A percentile compares a stretch with the other conserved stretches of the same genome.
Conservation (phyloP, 92 coral and sea anemone species). For the Scolanthus callimorphus region DNA sequence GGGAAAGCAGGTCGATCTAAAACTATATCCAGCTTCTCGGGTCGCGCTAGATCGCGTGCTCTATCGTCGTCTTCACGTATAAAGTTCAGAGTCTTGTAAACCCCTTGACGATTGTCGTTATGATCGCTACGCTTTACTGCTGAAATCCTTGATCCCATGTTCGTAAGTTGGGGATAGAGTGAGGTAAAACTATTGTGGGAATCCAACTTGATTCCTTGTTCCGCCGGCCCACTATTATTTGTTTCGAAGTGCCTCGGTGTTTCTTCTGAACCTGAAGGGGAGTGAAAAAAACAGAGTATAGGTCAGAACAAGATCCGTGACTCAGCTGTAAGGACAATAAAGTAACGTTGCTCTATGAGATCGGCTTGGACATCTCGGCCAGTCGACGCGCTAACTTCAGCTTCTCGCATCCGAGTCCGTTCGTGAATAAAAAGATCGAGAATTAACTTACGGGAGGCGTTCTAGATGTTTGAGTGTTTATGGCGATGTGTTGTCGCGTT, state of each 20-base stretch:
- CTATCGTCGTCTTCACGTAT: slow-evolving; percentile 79
- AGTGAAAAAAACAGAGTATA: too few relatives aligned
- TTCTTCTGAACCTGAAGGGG: too few relatives aligned
- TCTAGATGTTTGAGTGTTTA: background rate
- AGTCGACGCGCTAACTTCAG: too few relatives aligned
- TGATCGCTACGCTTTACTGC: slow-evolving; percentile 95
- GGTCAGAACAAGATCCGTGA: background rate
- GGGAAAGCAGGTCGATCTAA: slow-evolving; percentile 93
- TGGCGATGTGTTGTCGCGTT: background rate
- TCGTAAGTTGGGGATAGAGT: slow-evolving; percentile 47
- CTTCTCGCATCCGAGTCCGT: too few relatives aligned
- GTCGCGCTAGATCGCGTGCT: slow-evolving; percentile 83
- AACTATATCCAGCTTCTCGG: slow-evolving; percentile 92
- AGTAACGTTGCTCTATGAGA: too few relatives aligned
- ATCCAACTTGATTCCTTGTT: slow-evolving; percentile 56
- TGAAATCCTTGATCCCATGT: slow-evolving; percentile 98
- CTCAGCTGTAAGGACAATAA: background rate
- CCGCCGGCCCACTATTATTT: too few relatives aligned
- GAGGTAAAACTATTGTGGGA: slow-evolving; percentile 40
- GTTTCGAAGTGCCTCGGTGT: too few relatives aligned
- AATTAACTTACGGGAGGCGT: slow-evolving; percentile 19
- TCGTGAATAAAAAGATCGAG: too few relatives aligned
- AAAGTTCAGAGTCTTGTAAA: slow-evolving; percentile 66
- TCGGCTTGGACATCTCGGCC: too few relatives aligned
- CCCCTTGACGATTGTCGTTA: slow-evolving; percentile 83